phyloP scores from a whole-genome alignment of 2,797 vertebrate species.

The Simalia tracyae region DNA sequence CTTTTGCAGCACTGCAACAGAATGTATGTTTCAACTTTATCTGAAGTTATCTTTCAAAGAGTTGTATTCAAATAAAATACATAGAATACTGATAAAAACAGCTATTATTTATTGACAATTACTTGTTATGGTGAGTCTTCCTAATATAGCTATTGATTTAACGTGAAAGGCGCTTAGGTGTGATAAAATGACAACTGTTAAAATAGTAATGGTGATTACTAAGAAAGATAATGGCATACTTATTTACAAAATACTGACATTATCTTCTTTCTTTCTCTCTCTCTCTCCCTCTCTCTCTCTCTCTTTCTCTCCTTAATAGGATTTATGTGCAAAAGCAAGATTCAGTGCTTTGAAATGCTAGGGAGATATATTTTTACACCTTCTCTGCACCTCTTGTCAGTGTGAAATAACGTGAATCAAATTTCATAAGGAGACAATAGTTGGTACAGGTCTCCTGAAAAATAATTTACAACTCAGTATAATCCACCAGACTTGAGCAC shows the following conservation, averaged over 20 bases:
- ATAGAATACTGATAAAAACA: conserved; percentile 3
- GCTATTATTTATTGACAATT: conserved; percentile 17
- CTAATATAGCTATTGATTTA: conserved; percentile 1
- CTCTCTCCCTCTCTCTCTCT: background rate
- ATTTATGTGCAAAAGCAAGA: conserved; percentile 9
- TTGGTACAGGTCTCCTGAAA: background rate
- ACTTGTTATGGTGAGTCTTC: conserved; percentile 33
- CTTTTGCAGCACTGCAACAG: background rate
- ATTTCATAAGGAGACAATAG: conserved; percentile 19
- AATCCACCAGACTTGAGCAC: background rate
- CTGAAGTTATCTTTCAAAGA: background rate
- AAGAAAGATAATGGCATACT: background rate
- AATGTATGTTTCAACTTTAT: background rate
- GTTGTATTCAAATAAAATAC: background rate
- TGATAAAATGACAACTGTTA: background rate
- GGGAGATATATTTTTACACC: rapidly evolving
- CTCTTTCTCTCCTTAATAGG: background rate
- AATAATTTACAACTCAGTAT: conserved; percentile 14
- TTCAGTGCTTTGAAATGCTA: conserved; percentile 10
- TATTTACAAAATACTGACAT: background rate
- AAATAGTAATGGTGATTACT: background rate
- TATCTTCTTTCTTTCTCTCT: background rate
- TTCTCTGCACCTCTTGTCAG: background rate
- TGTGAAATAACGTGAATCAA: conserved; percentile 28
- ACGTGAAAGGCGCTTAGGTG: conserved; percentile 14